Percentiles rank a stretch among this genome's conserved stretches.
Conservation (phyloP, 2,797 vertebrate genomes). For the Esox masquinongy region DNA sequence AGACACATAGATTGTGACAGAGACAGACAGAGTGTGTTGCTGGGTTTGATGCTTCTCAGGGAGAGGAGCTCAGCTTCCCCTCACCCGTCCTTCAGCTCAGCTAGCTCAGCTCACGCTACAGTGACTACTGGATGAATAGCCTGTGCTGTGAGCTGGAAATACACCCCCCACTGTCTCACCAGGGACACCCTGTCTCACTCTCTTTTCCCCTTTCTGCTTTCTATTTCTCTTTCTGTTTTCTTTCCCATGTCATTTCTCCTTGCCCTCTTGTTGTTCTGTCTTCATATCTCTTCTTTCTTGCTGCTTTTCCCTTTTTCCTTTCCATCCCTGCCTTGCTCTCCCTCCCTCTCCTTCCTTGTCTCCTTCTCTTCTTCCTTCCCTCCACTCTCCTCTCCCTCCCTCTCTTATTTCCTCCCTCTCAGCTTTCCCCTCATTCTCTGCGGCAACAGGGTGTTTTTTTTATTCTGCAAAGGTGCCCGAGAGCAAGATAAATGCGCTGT, state of each 20-base stretch:
- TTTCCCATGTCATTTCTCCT: not conserved
- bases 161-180: conserved; percentile 50
- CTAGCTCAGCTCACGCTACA: conserved; percentile 47
- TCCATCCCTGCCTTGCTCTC: conserved; percentile 14
- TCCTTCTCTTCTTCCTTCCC: conserved; percentile 3
- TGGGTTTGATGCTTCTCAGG: conserved; percentile 29
- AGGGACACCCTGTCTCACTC: conserved; percentile 38
- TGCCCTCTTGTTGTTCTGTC: not conserved
- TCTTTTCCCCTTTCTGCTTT: not conserved
- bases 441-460: conserved; percentile 60
- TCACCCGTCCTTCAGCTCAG: not conserved
- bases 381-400: conserved; percentile 32
- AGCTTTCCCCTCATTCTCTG: conserved; percentile 20
- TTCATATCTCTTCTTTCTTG: conserved; percentile 16
- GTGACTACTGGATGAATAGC: not conserved
- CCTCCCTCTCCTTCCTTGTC: conserved; percentile 15
- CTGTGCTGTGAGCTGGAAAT: conserved; percentile 53
- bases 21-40: conserved; percentile 23
- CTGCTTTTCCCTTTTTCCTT: too few relatives aligned
- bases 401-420: conserved; percentile 10
- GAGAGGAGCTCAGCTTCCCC: not conserved
- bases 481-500: conserved; percentile 70
- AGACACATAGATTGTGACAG: not conserved
- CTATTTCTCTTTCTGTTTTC: conserved; percentile 14
- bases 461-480: conserved; percentile 65